Evolutionary conservation across 2,113 vertebrate genomes (phyloP).

Genomic region (Hiodon alosoides): DNA sequence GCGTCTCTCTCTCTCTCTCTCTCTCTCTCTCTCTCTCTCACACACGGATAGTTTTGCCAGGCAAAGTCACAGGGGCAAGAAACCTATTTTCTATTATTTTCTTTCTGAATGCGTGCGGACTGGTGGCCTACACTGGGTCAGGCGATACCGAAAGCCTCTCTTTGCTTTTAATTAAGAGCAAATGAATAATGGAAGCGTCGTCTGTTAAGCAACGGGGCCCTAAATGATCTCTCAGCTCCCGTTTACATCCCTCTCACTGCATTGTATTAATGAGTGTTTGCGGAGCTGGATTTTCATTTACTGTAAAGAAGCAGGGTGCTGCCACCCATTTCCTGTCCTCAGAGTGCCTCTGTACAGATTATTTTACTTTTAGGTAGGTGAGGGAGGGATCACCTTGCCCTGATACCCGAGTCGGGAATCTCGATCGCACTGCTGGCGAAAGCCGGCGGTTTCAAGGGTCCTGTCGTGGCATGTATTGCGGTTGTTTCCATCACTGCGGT

Average conservation of each 20-base stretch:
- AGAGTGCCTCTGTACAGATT: not conserved
- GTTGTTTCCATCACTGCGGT: constrained; percentile 2
- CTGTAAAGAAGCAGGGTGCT: not conserved
- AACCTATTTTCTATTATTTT: not conserved
- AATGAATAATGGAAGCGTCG: constrained; percentile 23
- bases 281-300: constrained; percentile 25
- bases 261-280: constrained; percentile 32
- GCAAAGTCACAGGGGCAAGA: not conserved
- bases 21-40: no score
- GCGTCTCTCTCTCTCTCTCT: no score
- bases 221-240: constrained; percentile 24
- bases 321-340: not conserved
- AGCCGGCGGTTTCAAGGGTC: not conserved
- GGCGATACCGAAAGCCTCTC: constrained; percentile 11
- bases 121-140: not conserved
- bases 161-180: constrained; percentile 36
- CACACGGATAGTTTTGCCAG: not conserved
- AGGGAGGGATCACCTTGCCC: not conserved
- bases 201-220: constrained; percentile 20
- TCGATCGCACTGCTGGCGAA: not conserved
- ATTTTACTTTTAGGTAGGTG: not conserved
- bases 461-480: not conserved
- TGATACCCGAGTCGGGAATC: no score
- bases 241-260: constrained; percentile 30
- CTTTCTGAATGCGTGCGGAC: not conserved